phyloP scores from a whole-genome alignment of 1,140 invertebrate species.

The Teleogryllus occipitalis region DNA sequence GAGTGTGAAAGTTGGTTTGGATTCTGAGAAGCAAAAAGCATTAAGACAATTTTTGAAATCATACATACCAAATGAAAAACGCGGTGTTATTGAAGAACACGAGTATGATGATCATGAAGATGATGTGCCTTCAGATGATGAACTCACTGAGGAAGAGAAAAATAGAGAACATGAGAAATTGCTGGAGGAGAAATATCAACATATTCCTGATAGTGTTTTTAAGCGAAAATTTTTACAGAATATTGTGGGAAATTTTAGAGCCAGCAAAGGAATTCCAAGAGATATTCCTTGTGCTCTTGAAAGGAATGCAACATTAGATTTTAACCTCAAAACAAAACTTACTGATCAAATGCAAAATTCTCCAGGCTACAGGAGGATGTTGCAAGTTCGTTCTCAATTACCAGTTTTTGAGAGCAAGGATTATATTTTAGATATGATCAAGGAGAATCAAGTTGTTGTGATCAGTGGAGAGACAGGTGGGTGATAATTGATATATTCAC shows the following conservation, averaged over 20 bases:
- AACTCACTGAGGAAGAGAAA: neutral
- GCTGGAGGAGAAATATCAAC: conserved; percentile 30
- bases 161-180: conserved; percentile 19
- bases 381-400: conserved; percentile 30
- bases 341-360: conserved; percentile 26
- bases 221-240: conserved; percentile 31
- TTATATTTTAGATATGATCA: conserved; percentile 30
- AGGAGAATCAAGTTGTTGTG: conserved; percentile 34
- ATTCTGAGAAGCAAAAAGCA: neutral
- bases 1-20: neutral
- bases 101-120: neutral
- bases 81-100: neutral
- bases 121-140: neutral
- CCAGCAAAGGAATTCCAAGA: conserved; percentile 15
- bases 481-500: neutral
- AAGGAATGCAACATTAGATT: conserved; percentile 27
- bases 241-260: conserved; percentile 29
- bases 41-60: neutral
- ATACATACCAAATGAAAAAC: neutral
- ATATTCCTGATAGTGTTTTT: conserved; percentile 31
- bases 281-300: conserved; percentile 16
- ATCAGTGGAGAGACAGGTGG: conserved; percentile 37
- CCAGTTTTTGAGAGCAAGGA: conserved; percentile 31
- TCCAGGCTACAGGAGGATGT: conserved; percentile 33
- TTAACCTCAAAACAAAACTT: conserved; percentile 28